These are phyloP conservation scores for Nematopogon swammerdamellus DNA, from an alignment of 2,888 invertebrate species.

Conservation along the genomic window DNA sequence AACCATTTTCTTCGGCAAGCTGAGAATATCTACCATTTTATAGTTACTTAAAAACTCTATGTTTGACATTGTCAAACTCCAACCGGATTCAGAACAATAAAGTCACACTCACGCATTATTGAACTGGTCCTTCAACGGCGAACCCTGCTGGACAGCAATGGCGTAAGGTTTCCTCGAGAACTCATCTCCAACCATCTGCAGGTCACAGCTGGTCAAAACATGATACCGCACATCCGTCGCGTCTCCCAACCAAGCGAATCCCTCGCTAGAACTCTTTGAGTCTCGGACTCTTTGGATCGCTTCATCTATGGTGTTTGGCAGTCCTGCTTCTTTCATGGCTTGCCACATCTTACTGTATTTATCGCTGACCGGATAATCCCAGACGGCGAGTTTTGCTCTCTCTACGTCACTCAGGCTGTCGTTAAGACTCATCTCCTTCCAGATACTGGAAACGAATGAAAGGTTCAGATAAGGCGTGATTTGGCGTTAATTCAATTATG, in stretches of 20 bases:
- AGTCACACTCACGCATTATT: conserved; percentile 83
- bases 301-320: conserved; percentile 76
- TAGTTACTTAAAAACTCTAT: no score
- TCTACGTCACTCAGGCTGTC: conserved; percentile 89
- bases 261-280: conserved; percentile 70
- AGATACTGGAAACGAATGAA: conserved; percentile 66
- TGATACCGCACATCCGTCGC: conserved; percentile 86
- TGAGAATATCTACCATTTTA: no score
- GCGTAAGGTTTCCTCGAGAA: conserved; percentile 97
- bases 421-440: conserved; percentile 97
- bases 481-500: no score
- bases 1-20: no score
- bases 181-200: conserved; percentile 93
- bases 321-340: conserved; percentile 81
- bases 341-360: conserved; percentile 99
- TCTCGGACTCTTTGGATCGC: conserved; percentile 72
- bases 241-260: conserved; percentile 92
- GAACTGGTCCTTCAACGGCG: conserved; percentile 89
- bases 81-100: no score
- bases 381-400: conserved; percentile 91
- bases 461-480: no score
- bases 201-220: conserved; percentile 79
- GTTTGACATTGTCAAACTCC: no score
- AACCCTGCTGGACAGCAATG: conserved; percentile 94
- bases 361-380: conserved; percentile 98